Evolutionary conservation across 2,797 vertebrate species (phyloP), one percentile per base, ranked within the genome.

Genomic region (Sebastes taczanowskii): DNA sequence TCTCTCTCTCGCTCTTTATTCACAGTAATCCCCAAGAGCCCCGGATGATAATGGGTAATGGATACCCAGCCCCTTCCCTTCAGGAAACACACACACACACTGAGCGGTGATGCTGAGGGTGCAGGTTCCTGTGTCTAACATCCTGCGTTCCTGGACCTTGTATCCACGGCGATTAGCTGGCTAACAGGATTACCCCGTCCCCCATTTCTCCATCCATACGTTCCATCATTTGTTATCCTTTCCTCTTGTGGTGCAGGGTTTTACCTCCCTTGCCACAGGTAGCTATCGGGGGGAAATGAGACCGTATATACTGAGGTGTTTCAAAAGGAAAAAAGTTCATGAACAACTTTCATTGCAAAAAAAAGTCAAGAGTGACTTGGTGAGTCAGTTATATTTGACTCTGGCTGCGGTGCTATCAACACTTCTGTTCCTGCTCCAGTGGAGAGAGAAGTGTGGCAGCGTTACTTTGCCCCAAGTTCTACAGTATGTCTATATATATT

Each of bases 21-120:
- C 84, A 86, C 88, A 86, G 79, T 91, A 92, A 92, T 93, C 89
- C 90, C 77, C 79, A 16, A 71, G 77, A 86, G 87, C 81, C 61
- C 53, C 3, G 27, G 79, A 77, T 91, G 89, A 93, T 91, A 88
- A 92, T 89, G 86, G 81, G 84, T 88, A 93, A 92, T 91, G 86
- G 89, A 92, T 89, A 87, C 77, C 73, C 82, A 82, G 82, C 61
- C 84, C 70, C 73, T 49, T 62, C 64, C 71, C 71, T 75, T 58
- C 20, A 72, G 65, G 77, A 80, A 64, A 60, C 52, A 78, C 80
- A 68, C 49, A 58, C 49, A 71, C 56, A 2, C 23, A 63, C 23
- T 7, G 27, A 8, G 74, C 7, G 34, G 27, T 14, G 13, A 25
- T 84, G 84, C 82, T 91, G 88, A 90, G 8, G 75, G 35, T 68